Percentiles rank a stretch among this genome's conserved stretches.
phyloP scores from a whole-genome alignment of 2,113 vertebrate species.

The Ageneiosus marmoratus region DNA sequence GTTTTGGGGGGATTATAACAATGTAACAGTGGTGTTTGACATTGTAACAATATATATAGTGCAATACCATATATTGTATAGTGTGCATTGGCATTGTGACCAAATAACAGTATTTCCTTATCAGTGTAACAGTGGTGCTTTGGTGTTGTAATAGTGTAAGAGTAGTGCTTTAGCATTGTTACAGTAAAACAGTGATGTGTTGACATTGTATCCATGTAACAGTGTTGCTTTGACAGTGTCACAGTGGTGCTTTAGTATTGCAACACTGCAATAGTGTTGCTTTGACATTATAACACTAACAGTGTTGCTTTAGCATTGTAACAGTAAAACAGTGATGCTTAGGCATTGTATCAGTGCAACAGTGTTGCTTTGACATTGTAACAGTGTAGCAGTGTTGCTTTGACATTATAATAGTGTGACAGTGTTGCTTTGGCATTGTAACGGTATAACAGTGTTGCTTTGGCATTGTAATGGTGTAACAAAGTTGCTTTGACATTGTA shows the following conservation, averaged over 20 bases:
- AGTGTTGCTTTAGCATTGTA: background rate
- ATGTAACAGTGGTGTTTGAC: background rate
- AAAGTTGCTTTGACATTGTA: background rate
- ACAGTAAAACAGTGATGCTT: background rate
- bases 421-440: background rate
- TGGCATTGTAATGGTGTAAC: background rate
- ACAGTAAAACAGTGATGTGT: no score
- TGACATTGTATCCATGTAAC: no score
- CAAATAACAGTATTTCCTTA: no score
- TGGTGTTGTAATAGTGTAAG: background rate
- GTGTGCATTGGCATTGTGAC: no score
- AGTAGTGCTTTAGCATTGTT: background rate
- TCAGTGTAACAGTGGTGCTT: background rate
- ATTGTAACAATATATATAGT: background rate
- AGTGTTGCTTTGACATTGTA: background rate
- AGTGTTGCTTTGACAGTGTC: background rate
- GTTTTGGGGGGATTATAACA: background rate
- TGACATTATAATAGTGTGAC: background rate
- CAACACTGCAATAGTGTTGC: background rate
- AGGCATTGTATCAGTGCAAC: background rate
- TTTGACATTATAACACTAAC: no score
- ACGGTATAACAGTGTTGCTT: background rate
- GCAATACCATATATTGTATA: no score
- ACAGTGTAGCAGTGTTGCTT: background rate
- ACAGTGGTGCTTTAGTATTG: no score